Conservation (phyloP, 2,888 invertebrate genomes). For the Bombylius discolor region DNA sequence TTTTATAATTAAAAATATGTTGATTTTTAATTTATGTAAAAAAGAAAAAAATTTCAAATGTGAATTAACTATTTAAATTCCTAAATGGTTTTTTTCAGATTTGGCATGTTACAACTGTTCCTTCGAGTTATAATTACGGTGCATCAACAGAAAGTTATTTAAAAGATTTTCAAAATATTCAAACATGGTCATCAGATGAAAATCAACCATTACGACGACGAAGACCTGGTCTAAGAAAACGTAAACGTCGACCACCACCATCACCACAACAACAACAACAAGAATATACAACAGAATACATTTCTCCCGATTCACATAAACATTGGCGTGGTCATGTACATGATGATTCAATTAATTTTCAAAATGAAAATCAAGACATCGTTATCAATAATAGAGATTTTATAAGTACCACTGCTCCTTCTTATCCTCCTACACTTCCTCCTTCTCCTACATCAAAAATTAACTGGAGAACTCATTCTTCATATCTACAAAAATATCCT, state of each 20-base stretch:
- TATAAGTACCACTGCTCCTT: too few relatives aligned
- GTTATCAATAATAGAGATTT: background rate
- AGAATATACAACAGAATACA: constrained; percentile 27
- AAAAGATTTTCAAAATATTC: background rate
- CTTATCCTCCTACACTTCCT: background rate
- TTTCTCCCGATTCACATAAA: constrained; percentile 23
- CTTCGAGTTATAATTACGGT: background rate
- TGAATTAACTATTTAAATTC: too few relatives aligned
- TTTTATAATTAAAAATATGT: too few relatives aligned
- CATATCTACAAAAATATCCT: constrained; percentile 25
- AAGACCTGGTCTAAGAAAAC: constrained; percentile 41
- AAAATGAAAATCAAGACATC: constrained; percentile 10
- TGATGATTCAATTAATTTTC: constrained; percentile 20
- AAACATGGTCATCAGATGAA: constrained; percentile 29
- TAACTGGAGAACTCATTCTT: background rate
- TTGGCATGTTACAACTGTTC: constrained; percentile 36
- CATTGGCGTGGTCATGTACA: constrained; percentile 36
- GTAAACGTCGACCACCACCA: constrained; percentile 34
- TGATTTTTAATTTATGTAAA: too few relatives aligned
- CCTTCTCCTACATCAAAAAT: background rate
- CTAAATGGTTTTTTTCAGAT: constrained; percentile 28
- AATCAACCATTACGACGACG: constrained; percentile 25
- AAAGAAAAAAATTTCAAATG: too few relatives aligned
- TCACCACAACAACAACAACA: constrained; percentile 15
- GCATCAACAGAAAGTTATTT: background rate